A percentile compares a stretch with the other conserved stretches of the same genome.
Conservation (phyloP, 2,888 invertebrate species). For the Colletes collaris region DNA sequence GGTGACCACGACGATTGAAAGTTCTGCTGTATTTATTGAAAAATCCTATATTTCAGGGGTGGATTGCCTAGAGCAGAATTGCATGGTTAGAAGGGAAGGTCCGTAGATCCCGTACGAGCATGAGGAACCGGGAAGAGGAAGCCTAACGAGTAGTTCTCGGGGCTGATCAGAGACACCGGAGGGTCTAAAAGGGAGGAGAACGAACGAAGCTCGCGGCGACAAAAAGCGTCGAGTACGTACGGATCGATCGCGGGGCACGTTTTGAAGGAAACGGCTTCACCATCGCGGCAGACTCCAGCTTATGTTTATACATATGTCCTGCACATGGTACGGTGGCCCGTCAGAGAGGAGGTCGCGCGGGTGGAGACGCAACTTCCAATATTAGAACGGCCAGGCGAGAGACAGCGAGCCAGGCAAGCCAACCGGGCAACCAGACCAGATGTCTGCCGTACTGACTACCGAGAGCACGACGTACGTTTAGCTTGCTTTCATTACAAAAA, state of each 20-base stretch:
- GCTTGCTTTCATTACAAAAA: conserved; percentile 82
- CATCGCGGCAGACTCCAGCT: conserved; percentile 71
- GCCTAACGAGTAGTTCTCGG: not conserved
- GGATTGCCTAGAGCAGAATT: too few relatives aligned
- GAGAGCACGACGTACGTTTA: conserved; percentile 71
- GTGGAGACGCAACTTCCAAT: conserved; percentile 80
- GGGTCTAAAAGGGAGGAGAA: not conserved
- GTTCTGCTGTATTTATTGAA: too few relatives aligned
- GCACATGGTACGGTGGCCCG: conserved; percentile 78
- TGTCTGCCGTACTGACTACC: conserved; percentile 74
- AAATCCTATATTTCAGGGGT: too few relatives aligned
- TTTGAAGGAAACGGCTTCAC: conserved; percentile 72
- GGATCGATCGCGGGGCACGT: conserved; percentile 72
- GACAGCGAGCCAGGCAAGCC: conserved; percentile 65
- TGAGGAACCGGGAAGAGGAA: not conserved
- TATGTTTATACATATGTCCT: conserved; percentile 82
- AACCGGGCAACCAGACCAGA: conserved; percentile 74
- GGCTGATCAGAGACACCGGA: not conserved
- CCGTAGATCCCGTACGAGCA: not conserved
- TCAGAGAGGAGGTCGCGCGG: conserved; percentile 61
- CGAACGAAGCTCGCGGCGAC: not conserved
- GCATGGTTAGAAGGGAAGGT: too few relatives aligned
- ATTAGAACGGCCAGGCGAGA: conserved; percentile 81
- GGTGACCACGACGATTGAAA: too few relatives aligned
- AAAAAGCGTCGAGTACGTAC: conserved; percentile 60